Percentiles rank a stretch among this genome's conserved stretches.
phyloP scores from a whole-genome alignment of 2,888 invertebrate species.

The Orchestes rusci region DNA sequence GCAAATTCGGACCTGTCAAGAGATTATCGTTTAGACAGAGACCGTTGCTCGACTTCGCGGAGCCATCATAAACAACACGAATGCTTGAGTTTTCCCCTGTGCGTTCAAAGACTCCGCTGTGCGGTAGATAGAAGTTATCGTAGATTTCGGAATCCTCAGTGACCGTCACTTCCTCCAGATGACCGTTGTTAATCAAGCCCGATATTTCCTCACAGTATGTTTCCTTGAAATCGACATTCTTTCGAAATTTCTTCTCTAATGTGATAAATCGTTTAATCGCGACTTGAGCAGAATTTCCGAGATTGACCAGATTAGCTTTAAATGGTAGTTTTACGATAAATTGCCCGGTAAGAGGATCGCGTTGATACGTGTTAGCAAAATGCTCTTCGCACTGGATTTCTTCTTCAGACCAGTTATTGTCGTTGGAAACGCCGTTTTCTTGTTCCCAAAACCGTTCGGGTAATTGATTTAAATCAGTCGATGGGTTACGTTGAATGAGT shows the following conservation, averaged over 20 bases:
- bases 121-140: neutral
- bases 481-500: neutral
- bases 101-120: neutral
- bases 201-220: neutral
- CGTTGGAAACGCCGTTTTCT: neutral
- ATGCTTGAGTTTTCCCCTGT: neutral
- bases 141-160: neutral
- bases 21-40: neutral
- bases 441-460: neutral
- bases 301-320: neutral
- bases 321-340: neutral
- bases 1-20: neutral
- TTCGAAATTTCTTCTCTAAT: neutral
- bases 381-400: neutral
- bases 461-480: neutral
- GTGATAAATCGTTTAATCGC: neutral
- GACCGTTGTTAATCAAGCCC: neutral
- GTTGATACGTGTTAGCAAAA: no score
- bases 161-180: neutral
- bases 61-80: neutral
- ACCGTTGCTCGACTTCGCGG: neutral
- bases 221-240: neutral
- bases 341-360: neutral
- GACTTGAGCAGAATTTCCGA: neutral
- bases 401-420: neutral